These are phyloP conservation scores for Okamejei kenojei DNA, from an alignment of 2,797 vertebrate species.

Conservation along the genomic window DNA sequence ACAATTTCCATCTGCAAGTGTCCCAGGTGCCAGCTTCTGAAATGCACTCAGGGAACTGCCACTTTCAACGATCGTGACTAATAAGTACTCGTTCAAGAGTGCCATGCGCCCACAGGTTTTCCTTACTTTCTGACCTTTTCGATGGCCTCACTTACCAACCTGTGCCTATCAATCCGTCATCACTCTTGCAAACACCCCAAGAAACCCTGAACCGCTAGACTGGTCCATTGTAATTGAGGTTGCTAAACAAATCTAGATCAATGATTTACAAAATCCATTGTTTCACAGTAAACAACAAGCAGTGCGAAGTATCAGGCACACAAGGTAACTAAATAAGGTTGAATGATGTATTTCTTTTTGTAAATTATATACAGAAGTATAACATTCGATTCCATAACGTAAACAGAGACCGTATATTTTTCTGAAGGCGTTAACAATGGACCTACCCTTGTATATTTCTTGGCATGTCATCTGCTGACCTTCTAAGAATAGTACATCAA, in stretches of 20 bases:
- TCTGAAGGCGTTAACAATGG: neutral
- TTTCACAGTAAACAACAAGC: neutral
- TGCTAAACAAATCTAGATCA: neutral
- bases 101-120: too few species aligned
- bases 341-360: neutral
- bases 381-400: neutral
- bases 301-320: neutral
- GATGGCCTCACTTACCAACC: too few species aligned
- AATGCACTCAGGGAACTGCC: too few species aligned
- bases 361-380: neutral
- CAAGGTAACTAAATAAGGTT: neutral
- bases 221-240: neutral
- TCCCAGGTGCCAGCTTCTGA: too few species aligned
- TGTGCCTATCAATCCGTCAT: too few species aligned
- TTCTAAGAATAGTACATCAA: neutral
- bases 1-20: too few species aligned
- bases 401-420: neutral
- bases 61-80: too few species aligned
- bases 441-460: neutral
- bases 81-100: too few species aligned
- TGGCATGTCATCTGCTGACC: neutral
- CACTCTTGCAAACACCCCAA: too few species aligned
- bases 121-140: too few species aligned
- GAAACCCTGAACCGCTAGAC: neutral
- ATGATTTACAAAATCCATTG: neutral